Evolutionary conservation across 2,888 invertebrate species (phyloP).

Genomic region (Drymonia ruficornis): DNA sequence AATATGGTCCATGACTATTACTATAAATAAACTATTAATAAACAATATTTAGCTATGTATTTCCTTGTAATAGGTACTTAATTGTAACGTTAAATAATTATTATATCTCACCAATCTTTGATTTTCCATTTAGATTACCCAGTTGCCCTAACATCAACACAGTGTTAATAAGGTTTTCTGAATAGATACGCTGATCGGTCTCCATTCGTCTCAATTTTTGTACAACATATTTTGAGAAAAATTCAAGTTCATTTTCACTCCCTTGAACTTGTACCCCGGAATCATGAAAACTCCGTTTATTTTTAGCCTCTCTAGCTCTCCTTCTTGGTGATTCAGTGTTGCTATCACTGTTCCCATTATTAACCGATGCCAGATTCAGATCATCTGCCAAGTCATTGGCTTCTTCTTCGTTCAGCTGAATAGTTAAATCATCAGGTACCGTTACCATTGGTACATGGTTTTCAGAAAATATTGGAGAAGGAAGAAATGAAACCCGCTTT

Average conservation of each 20-base stretch:
- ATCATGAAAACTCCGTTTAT: conserved; percentile 56
- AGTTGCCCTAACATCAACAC: conserved; percentile 79
- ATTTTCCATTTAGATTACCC: conserved; percentile 72
- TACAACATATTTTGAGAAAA: conserved; percentile 78
- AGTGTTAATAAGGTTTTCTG: conserved; percentile 80
- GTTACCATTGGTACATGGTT: conserved; percentile 80
- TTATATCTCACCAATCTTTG: conserved; percentile 66
- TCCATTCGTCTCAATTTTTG: conserved; percentile 79
- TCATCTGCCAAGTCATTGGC: conserved; percentile 72
- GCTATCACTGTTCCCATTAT: conserved; percentile 44
- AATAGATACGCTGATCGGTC: conserved; percentile 79
- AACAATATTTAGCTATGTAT: conserved; percentile 33
- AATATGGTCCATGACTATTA: conserved; percentile 20
- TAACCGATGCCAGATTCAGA: conserved; percentile 64
- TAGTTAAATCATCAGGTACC: conserved; percentile 80
- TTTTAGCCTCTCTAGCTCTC: conserved; percentile 56
- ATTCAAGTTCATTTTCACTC: conserved; percentile 75
- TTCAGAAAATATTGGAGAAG: conserved; percentile 73
- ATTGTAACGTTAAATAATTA: conserved; percentile 18
- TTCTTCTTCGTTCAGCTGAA: conserved; percentile 78
- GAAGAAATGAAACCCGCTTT: conserved; percentile 75
- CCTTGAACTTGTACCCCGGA: conserved; percentile 47
- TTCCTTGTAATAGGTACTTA: conserved; percentile 27
- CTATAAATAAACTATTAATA: conserved; percentile 31
- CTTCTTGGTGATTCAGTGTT: conserved; percentile 47